Conservation (phyloP, 2,113 vertebrate genomes). For the Tenebrosternarchus preto region DNA sequence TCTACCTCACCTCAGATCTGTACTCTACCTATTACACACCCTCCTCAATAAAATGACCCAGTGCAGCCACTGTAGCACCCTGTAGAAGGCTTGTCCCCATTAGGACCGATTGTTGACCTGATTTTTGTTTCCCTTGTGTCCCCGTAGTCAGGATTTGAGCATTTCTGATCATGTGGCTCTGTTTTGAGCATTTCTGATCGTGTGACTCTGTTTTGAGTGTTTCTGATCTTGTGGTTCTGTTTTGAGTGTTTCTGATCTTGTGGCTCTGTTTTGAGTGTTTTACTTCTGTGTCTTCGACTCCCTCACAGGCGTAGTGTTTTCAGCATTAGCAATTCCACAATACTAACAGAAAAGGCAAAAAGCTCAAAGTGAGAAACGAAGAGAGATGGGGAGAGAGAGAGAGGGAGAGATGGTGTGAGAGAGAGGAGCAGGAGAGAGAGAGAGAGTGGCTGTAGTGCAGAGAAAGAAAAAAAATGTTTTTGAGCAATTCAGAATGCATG, state of each 20-base stretch:
- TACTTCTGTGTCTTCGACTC: conserved; percentile 20
- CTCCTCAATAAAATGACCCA: conserved; percentile 46
- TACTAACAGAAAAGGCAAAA: conserved; percentile 48
- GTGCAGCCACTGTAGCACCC: conserved; percentile 37
- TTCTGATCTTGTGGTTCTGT: too few relatives aligned
- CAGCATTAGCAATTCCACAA: conserved; percentile 52
- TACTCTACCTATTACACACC: conserved; percentile 40
- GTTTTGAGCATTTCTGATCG: conserved; percentile 35
- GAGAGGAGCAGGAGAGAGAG: conserved; percentile 5
- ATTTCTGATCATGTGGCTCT: conserved; percentile 49
- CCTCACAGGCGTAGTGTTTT: conserved; percentile 53
- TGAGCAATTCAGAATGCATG: conserved; percentile 18
- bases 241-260: background rate
- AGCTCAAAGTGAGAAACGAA: conserved; percentile 17
- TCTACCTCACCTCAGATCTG: conserved; percentile 26
- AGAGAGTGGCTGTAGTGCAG: too few relatives aligned
- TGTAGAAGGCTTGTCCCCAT: conserved; percentile 50
- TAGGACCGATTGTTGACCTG: conserved; percentile 53
- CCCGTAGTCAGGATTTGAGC: conserved; percentile 50
- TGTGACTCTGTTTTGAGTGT: background rate
- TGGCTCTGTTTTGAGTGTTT: background rate
- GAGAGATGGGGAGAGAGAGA: conserved; percentile 21
- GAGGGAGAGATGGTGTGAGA: conserved; percentile 1
- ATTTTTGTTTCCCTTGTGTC: conserved; percentile 47
- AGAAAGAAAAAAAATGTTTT: background rate